Conservation (phyloP, 2,797 vertebrate genomes). For the Morus bassanus region DNA sequence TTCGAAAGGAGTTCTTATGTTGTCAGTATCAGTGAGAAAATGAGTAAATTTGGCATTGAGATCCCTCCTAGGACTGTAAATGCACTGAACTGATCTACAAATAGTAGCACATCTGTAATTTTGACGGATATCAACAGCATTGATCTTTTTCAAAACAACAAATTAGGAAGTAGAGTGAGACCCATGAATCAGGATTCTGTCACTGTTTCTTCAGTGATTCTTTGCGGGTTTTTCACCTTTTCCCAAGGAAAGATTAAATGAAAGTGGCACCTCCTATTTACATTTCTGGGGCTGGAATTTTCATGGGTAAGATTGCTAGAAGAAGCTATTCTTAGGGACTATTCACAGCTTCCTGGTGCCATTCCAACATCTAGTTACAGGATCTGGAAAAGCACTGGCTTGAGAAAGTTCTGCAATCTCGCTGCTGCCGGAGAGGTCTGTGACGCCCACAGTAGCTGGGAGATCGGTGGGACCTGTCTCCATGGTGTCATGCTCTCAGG, state of each 20-base stretch:
- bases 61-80: background rate
- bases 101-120: background rate
- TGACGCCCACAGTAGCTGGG: background rate
- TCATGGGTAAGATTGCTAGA: rapidly evolving
- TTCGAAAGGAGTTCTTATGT: background rate
- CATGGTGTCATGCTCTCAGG: rapidly evolving
- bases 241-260: background rate
- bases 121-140: background rate
- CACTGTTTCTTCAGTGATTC: background rate
- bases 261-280: background rate
- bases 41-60: background rate
- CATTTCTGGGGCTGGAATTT: background rate
- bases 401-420: too few relatives aligned
- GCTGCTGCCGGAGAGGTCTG: background rate
- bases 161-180: background rate
- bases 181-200: background rate
- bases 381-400: too few relatives aligned
- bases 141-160: background rate
- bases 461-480: background rate
- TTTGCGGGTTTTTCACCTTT: background rate
- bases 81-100: background rate
- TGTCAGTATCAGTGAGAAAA: background rate
- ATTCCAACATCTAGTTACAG: background rate
- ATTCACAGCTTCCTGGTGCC: background rate
- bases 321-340: background rate